Evolutionary conservation across 2,113 vertebrate species (phyloP).

Genomic region (Forbesichthys papilliferus): DNA sequence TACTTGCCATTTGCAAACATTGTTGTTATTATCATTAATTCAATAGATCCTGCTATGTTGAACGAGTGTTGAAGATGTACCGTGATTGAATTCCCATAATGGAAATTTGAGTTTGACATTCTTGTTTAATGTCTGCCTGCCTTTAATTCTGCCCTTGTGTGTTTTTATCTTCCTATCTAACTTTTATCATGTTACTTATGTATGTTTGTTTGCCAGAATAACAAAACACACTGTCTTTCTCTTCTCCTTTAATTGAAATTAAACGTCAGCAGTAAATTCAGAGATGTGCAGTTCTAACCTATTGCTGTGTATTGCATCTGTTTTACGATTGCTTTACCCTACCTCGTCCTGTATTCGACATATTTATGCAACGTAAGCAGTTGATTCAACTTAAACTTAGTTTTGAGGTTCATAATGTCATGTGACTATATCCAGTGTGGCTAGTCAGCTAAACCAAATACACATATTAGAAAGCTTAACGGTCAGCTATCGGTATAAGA

Average conservation of each 20-base stretch:
- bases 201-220: constrained; percentile 13
- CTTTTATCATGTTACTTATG: background rate
- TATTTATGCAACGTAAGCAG: constrained; percentile 9
- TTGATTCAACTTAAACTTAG: background rate
- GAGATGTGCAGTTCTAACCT: background rate
- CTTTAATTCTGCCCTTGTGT: too few relatives aligned
- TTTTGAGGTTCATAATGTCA: too few relatives aligned
- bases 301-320: constrained; percentile 15
- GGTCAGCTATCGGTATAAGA: too few relatives aligned
- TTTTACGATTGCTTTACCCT: constrained; percentile 27
- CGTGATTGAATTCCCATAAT: too few relatives aligned
- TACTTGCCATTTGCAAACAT: too few relatives aligned
- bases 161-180: background rate
- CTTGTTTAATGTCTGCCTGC: too few relatives aligned
- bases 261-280: constrained; percentile 5
- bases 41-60: too few relatives aligned
- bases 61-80: too few relatives aligned
- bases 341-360: background rate
- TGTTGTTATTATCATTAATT: too few relatives aligned
- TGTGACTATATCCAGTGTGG: too few relatives aligned
- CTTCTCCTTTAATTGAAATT: constrained; percentile 14
- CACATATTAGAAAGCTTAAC: too few relatives aligned
- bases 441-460: constrained; percentile 2
- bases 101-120: too few relatives aligned
- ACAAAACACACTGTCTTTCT: constrained; percentile 6